Percentiles rank a stretch among this genome's conserved stretches.
phyloP scores from a whole-genome alignment of 2,888 invertebrate species.

The Octodonta nipae region DNA sequence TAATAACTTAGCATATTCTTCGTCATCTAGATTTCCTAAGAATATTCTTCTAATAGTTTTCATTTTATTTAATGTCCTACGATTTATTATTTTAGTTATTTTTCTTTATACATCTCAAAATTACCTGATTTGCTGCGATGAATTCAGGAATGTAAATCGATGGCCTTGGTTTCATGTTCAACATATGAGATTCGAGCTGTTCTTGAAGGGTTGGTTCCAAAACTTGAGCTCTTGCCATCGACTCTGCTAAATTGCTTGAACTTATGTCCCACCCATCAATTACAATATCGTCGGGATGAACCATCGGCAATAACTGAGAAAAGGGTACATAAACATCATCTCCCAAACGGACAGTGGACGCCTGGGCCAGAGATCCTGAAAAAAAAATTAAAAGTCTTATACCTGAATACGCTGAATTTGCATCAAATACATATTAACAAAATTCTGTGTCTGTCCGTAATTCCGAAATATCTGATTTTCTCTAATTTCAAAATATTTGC shows the following conservation, averaged over 20 bases:
- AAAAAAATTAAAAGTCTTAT: too few species aligned
- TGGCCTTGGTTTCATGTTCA: conserved; percentile 57
- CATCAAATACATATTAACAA: background rate
- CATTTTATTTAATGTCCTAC: too few species aligned
- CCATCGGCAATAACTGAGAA: conserved; percentile 57
- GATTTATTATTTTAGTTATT: too few species aligned
- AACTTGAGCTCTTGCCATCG: conserved; percentile 78
- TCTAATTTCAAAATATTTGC: too few species aligned
- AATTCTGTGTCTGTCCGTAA: too few species aligned
- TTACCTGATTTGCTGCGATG: conserved; percentile 89
- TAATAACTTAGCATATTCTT: too few species aligned
- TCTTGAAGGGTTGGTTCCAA: conserved; percentile 69
- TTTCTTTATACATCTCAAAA: too few species aligned
- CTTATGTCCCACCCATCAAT: conserved; percentile 91
- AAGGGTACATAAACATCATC: conserved; percentile 69
- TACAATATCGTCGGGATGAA: conserved; percentile 73
- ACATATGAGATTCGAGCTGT: conserved; percentile 60
- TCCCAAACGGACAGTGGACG: conserved; percentile 73
- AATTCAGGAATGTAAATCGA: conserved; percentile 82
- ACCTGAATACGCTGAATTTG: too few species aligned
- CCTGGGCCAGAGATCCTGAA: conserved; percentile 76
- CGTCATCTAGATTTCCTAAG: too few species aligned
- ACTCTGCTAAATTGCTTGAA: conserved; percentile 65
- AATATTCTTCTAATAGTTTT: too few species aligned
- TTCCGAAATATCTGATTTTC: too few species aligned